Base-by-base conservation (phyloP, 2,888 invertebrate species). In the Deroplatys truncata region DNA sequence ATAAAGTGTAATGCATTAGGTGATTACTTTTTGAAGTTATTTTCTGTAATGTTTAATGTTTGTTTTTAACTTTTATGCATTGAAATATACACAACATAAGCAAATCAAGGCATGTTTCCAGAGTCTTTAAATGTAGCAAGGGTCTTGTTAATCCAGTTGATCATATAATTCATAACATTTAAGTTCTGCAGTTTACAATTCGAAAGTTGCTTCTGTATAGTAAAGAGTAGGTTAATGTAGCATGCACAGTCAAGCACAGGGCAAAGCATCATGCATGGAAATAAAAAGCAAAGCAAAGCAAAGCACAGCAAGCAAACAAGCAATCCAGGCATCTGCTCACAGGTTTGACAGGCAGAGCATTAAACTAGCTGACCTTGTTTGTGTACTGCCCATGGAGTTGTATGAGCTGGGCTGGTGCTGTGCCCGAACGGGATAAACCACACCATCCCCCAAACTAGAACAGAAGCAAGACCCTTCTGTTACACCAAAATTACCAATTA, bases 331-430 rank as follows among this genome's bases (percentile, higher is more conserved):
- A 72, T 20, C 20, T 72, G 56, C 20, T 72, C 56, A 72, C 56
- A 72, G 56, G 56, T 25, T 72, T 72, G 56, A 31, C 88, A 84
- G 56, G 87, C 87, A 87, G 35, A 87, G 84, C 72, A 84, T 35
- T 20, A 84, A 84, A 84, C 88, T 84, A 84, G 84, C 97, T 96
- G 96, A 97, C 96, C 97, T 97, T 95, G 96, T 96, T 94, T 95
- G 96, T 94, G 96, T 97, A 94, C 96, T 96, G 94, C 97, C 98
- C 98, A 98, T 98, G 92, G 98, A 97, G 94, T 98, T 96, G 96
- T 98, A 98, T 93, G 95, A 94, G 94, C 95, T 95, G 93, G 94
- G 94, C 92, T 95, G 95, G 93, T 95, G 95, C 94, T 97, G 96
- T 92, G 96, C 95, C 92, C 97, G 96, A 93, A 97, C 97, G 92